phyloP scores from a whole-genome alignment of 2,113 vertebrate species.

The Pedetes capensis region DNA sequence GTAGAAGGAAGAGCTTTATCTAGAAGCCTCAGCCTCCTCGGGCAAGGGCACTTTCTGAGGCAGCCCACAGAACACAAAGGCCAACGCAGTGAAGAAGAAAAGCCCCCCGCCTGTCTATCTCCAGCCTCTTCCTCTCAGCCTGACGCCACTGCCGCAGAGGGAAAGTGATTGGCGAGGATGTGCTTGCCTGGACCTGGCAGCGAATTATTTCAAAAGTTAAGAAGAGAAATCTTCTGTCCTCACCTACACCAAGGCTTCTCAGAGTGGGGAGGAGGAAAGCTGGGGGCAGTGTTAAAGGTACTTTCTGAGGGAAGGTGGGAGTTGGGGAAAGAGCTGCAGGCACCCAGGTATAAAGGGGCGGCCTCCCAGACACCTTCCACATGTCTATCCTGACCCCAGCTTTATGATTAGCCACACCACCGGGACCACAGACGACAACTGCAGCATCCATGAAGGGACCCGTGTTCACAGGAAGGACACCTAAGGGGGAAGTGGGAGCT shows the following conservation, averaged over 20 bases:
- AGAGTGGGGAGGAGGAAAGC: not conserved
- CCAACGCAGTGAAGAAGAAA: fast-evolving
- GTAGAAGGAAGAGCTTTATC: not conserved
- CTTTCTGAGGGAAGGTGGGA: not conserved
- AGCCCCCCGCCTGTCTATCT: not conserved
- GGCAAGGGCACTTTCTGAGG: constrained; percentile 3
- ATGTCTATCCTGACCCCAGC: not conserved
- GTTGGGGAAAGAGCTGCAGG: not conserved
- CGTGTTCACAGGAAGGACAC: not conserved
- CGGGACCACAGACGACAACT: not conserved
- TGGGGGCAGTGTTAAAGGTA: fast-evolving
- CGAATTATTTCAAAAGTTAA: constrained; percentile 6
- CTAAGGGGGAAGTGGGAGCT: not conserved
- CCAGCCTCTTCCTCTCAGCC: not conserved
- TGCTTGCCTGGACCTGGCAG: not conserved
- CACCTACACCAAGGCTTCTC: not conserved
- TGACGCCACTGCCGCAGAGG: not conserved
- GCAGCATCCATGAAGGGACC: not conserved
- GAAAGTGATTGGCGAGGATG: not conserved
- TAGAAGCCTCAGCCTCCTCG: constrained; percentile 7
- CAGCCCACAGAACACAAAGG: not conserved
- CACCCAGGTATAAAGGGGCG: fast-evolving
- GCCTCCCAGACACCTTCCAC: not conserved
- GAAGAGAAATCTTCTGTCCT: not conserved
- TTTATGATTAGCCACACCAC: fast-evolving